Evolutionary conservation across 2,113 vertebrate species (phyloP).

Genomic region (Pseudorhombus dupliciocellatus): DNA sequence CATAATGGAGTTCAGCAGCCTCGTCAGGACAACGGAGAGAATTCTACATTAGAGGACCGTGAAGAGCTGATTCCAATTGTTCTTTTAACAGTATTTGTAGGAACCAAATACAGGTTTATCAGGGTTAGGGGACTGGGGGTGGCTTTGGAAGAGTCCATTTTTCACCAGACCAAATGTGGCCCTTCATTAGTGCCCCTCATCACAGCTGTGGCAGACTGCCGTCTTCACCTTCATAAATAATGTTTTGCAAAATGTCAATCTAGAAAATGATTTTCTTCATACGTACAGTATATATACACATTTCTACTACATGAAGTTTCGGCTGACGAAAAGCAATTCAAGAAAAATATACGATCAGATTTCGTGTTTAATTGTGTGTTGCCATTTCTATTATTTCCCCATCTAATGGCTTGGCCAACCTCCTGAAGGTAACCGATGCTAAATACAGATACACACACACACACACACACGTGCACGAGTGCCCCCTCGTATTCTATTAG

Average conservation of each 20-base stretch:
- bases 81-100: too few species aligned
- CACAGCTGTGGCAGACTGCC: background rate
- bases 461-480: background rate
- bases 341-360: slow-evolving; percentile 30
- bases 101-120: too few species aligned
- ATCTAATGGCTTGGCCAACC: slow-evolving; percentile 47
- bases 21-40: background rate
- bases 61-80: too few species aligned
- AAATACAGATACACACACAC: slow-evolving; percentile 60
- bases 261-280: too few species aligned
- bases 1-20: background rate
- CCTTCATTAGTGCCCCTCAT: background rate
- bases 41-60: background rate
- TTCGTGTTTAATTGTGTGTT: slow-evolving; percentile 9
- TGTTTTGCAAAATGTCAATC: too few species aligned
- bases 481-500: slow-evolving; percentile 56
- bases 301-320: too few species aligned
- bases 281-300: too few species aligned
- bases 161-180: too few species aligned
- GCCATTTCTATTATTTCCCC: slow-evolving; percentile 34
- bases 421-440: slow-evolving; percentile 66
- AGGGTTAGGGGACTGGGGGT: too few species aligned
- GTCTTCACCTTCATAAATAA: too few species aligned
- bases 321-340: slow-evolving; percentile 13
- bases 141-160: too few species aligned